A percentile compares a stretch with the other conserved stretches of the same genome.
Conservation (phyloP, 2,113 vertebrate genomes). For the Xenus cinereus region DNA sequence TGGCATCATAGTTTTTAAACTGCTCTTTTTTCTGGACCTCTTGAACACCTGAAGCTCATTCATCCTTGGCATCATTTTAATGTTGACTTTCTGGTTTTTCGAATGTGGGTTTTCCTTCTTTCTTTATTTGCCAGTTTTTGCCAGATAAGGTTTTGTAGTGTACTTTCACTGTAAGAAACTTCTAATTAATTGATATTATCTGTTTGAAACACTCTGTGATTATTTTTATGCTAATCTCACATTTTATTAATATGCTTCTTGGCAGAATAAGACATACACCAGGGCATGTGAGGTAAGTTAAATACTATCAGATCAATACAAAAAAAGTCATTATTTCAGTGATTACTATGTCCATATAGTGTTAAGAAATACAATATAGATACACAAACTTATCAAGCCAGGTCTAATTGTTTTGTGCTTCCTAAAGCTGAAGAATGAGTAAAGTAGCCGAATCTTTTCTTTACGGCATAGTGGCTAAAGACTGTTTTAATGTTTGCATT, state of each 20-base stretch:
- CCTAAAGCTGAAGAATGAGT: not conserved
- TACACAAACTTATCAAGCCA: not conserved
- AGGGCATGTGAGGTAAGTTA: constrained; percentile 69
- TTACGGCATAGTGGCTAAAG: not conserved
- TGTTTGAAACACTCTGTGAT: not conserved
- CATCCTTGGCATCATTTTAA: not conserved
- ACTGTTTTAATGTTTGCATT: not conserved
- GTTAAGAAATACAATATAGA: not conserved
- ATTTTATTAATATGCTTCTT: constrained; percentile 12
- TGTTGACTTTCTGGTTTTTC: not conserved
- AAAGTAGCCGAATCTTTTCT: not conserved
- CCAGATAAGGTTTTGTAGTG: not conserved
- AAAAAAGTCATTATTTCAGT: not conserved
- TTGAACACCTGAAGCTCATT: not conserved
- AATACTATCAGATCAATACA: not conserved
- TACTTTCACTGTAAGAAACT: not conserved
- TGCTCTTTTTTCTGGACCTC: not conserved
- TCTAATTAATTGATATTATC: not conserved
- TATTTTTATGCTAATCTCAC: not conserved
- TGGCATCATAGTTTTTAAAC: not conserved
- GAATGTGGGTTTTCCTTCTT: not conserved
- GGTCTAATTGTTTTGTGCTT: not conserved
- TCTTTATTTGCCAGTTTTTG: not conserved
- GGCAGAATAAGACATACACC: constrained; percentile 61
- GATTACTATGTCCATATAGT: not conserved